Conservation (phyloP, 2,113 vertebrate species). For the Anas platyrhynchos region DNA sequence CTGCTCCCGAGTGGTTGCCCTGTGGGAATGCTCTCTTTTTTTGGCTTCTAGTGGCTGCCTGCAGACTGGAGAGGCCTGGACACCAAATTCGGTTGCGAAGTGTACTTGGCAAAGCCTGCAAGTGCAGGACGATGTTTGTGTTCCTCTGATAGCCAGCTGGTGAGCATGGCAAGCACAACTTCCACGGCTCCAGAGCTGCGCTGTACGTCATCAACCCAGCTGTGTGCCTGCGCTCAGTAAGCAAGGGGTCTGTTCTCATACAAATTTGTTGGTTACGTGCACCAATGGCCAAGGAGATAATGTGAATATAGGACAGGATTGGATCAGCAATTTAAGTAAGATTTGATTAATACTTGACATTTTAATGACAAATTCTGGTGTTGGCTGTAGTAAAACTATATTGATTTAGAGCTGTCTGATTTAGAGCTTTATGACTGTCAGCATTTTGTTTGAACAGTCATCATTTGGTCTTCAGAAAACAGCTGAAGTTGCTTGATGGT, state of each 20-base stretch:
- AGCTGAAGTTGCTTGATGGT: conserved; percentile 53
- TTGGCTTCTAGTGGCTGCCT: neutral
- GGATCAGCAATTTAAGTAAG: neutral
- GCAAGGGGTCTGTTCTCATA: neutral
- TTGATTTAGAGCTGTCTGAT: neutral
- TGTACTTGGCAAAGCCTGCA: neutral
- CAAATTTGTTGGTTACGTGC: neutral
- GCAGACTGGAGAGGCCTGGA: neutral
- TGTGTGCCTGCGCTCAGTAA: neutral
- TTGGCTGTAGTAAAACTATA: neutral
- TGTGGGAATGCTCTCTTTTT: neutral
- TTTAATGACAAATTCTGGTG: neutral
- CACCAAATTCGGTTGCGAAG: neutral
- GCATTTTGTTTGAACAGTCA: neutral
- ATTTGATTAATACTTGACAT: neutral
- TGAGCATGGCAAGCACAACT: neutral
- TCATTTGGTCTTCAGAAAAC: neutral
- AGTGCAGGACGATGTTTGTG: neutral
- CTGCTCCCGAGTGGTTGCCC: neutral
- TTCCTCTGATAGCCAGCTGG: neutral
- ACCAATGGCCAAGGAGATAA: neutral
- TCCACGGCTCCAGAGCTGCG: neutral
- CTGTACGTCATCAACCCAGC: neutral
- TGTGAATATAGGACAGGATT: neutral
- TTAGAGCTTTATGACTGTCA: neutral